Percentiles rank a stretch among this genome's conserved stretches.
Conservation (phyloP, 2,888 invertebrate species). For the Amorpha juglandis region DNA sequence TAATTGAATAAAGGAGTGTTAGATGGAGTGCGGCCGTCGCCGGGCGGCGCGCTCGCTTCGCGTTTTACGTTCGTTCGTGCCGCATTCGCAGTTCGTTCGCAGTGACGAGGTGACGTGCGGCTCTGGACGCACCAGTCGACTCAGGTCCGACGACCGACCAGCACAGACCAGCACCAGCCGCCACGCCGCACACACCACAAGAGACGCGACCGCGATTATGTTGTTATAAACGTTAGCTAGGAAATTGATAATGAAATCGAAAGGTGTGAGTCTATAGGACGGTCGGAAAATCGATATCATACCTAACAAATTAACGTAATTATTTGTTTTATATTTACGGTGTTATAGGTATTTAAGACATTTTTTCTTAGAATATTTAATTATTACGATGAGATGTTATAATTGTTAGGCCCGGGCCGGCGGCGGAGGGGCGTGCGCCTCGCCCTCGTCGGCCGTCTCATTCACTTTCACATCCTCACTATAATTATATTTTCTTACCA, state of each 20-base stretch:
- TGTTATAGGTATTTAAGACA: constrained; percentile 84
- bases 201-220: constrained; percentile 79
- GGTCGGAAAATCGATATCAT: constrained; percentile 83
- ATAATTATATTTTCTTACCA: constrained; percentile 83
- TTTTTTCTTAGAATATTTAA: constrained; percentile 84
- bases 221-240: constrained; percentile 84
- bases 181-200: constrained; percentile 62
- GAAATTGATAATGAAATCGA: constrained; percentile 84
- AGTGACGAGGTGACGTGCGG: constrained; percentile 57
- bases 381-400: constrained; percentile 82
- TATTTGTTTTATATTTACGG: constrained; percentile 85
- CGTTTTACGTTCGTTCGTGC: constrained; percentile 75
- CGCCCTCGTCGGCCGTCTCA: constrained; percentile 74
- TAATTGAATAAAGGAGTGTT: constrained; percentile 83
- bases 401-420: constrained; percentile 78
- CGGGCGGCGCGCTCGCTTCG: constrained; percentile 76
- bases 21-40: constrained; percentile 73
- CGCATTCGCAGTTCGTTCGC: constrained; percentile 78
- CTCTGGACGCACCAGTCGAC: constrained; percentile 28
- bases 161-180: constrained; percentile 40
- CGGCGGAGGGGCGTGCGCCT: constrained; percentile 60
- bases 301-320: constrained; percentile 84
- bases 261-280: constrained; percentile 82
- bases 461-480: constrained; percentile 82
- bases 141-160: constrained; percentile 33